phyloP scores from a whole-genome alignment of 1,140 invertebrate genomes.

The Spodoptera frugiperda region DNA sequence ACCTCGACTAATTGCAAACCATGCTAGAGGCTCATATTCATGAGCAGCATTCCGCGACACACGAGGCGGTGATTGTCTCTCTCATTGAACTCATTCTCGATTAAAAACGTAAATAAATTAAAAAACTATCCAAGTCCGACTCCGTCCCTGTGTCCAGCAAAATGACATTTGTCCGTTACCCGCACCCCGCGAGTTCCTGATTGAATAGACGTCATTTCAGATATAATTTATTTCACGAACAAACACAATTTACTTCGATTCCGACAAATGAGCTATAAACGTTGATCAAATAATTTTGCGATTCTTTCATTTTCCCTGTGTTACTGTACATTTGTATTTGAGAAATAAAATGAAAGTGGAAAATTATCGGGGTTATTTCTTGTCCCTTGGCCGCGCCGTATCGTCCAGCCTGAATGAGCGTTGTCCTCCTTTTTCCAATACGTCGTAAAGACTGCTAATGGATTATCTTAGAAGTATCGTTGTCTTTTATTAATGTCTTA shows the following conservation, averaged over 20 bases:
- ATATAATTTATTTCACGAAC: slow-evolving; percentile 23
- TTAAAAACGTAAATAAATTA: too few species aligned
- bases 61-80: too few species aligned
- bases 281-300: slow-evolving; percentile 5
- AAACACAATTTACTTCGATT: slow-evolving; percentile 41
- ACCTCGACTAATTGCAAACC: too few species aligned
- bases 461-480: slow-evolving; percentile 15
- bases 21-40: too few species aligned
- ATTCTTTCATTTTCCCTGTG: slow-evolving; percentile 5
- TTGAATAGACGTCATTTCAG: slow-evolving; percentile 23
- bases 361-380: background rate
- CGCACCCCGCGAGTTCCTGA: background rate
- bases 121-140: background rate
- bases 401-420: background rate
- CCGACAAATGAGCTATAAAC: slow-evolving; percentile 20
- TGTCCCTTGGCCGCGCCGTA: background rate
- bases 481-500: background rate
- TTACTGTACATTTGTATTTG: background rate
- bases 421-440: slow-evolving; percentile 11
- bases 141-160: slow-evolving; percentile 19
- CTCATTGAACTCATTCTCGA: too few species aligned
- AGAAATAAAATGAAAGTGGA: background rate
- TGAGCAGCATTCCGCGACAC: too few species aligned
- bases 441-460: slow-evolving; percentile 15
- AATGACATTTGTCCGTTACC: slow-evolving; percentile 18